Conservation (phyloP, 2,888 invertebrate species). For the Lycaena phlaeas region DNA sequence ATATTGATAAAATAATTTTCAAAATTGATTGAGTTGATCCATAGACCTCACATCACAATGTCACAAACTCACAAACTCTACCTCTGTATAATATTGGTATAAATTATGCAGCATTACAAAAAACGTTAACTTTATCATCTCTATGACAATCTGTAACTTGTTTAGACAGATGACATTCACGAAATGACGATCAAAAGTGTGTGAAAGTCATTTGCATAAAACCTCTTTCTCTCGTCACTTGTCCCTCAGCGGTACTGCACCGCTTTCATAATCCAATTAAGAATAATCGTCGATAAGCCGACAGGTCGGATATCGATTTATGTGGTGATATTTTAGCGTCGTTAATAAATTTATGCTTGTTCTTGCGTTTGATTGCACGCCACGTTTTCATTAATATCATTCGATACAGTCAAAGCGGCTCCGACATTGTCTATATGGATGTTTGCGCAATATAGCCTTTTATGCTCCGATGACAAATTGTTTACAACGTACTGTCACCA, state of each 20-base stretch:
- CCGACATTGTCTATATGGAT: too few relatives aligned
- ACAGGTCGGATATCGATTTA: conserved; percentile 67
- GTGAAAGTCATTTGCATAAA: too few relatives aligned
- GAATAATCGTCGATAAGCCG: conserved; percentile 72
- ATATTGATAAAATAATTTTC: too few relatives aligned
- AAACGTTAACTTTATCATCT: too few relatives aligned
- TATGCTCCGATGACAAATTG: conserved; percentile 3
- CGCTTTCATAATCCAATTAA: conserved; percentile 73
- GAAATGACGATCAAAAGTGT: too few relatives aligned
- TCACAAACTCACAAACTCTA: too few relatives aligned
- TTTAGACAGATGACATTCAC: too few relatives aligned
- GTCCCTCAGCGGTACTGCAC: conserved; percentile 32
- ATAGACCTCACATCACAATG: too few relatives aligned
- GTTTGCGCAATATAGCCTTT: conserved; percentile 39
- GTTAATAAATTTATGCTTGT: conserved; percentile 73
- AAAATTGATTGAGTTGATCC: too few relatives aligned
- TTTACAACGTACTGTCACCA: neutral
- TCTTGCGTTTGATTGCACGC: conserved; percentile 65
- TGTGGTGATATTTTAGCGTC: conserved; percentile 70
- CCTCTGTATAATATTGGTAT: too few relatives aligned
- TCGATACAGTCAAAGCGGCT: conserved; percentile 55
- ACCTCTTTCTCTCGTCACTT: conserved; percentile 27
- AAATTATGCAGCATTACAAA: too few relatives aligned
- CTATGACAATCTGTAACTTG: too few relatives aligned
- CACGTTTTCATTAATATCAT: conserved; percentile 58